Evolutionary conservation across 2,797 vertebrate genomes (phyloP).

Genomic region (Pelochelys cantorii): DNA sequence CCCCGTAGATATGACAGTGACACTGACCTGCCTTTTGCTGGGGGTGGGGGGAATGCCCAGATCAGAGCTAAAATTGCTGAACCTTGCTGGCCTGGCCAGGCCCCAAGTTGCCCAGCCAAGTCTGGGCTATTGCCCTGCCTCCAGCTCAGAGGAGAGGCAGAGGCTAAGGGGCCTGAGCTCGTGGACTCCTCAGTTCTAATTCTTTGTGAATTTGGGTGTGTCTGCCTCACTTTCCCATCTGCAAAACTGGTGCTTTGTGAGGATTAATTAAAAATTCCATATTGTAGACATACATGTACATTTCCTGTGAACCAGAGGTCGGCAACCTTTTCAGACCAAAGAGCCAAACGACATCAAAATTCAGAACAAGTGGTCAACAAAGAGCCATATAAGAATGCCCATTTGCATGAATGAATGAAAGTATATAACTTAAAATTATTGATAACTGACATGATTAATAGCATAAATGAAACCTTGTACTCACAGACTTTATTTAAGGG

Average conservation of each 20-base stretch:
- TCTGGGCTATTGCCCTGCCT: not conserved
- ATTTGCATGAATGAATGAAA: no score
- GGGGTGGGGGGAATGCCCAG: not conserved
- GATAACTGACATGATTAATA: no score
- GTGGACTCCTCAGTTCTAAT: not conserved
- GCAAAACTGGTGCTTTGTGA: slow-evolving; percentile 29
- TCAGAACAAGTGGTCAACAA: no score
- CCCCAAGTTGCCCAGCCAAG: not conserved
- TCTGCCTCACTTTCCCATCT: not conserved
- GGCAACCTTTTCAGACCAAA: no score
- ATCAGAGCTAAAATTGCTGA: rapidly evolving
- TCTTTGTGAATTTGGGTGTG: slow-evolving; percentile 40
- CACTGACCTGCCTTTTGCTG: not conserved
- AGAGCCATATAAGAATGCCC: no score
- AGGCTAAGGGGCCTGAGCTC: rapidly evolving
- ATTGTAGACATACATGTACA: slow-evolving; percentile 34
- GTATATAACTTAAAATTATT: no score
- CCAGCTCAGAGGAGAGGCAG: not conserved
- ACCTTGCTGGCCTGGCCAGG: no score
- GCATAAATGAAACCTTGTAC: no score
- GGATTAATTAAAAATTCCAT: slow-evolving; percentile 39
- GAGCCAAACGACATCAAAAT: no score
- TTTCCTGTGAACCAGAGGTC: slow-evolving; percentile 2
- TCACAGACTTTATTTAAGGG: no score
- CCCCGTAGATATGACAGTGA: not conserved